Conservation (phyloP, 1,140 invertebrate genomes). For the Ruditapes philippinarum region DNA sequence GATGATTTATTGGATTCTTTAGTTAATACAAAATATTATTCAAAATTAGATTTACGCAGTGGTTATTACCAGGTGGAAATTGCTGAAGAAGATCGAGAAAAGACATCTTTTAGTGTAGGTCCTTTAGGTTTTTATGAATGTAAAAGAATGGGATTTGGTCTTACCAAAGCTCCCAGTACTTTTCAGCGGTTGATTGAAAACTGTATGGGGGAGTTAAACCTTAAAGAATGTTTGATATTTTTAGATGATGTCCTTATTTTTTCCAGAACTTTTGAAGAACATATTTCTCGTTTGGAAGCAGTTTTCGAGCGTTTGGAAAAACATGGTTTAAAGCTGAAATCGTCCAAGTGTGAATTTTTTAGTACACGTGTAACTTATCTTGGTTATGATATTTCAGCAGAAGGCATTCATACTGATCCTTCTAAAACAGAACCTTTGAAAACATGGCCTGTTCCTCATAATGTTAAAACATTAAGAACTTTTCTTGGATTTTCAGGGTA, state of each 20-base stretch:
- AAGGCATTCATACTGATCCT: no score
- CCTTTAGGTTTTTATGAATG: not conserved
- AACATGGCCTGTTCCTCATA: no score
- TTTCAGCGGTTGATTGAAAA: not conserved
- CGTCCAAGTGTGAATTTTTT: no score
- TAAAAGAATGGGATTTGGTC: not conserved
- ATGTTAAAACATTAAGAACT: no score
- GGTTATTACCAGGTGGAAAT: slow-evolving; percentile 1
- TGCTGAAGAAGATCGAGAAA: no score
- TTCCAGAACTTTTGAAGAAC: not conserved
- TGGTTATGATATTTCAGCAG: no score
- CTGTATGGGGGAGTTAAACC: slow-evolving; percentile 23
- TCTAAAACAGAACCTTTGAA: no score
- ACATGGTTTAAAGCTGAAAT: not conserved
- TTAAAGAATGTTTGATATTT: slow-evolving; percentile 10
- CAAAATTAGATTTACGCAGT: not conserved
- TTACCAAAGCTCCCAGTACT: not conserved
- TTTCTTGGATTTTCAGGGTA: no score
- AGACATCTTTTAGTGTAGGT: not conserved
- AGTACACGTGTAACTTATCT: no score
- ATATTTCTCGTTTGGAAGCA: not conserved
- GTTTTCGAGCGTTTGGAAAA: no score
- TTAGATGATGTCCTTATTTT: not conserved
- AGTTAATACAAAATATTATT: not conserved
- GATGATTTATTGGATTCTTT: not conserved